Percentiles rank a stretch among this genome's conserved stretches.
phyloP scores from a whole-genome alignment of 1,140 invertebrate genomes.

The Helicoverpa armigera region DNA sequence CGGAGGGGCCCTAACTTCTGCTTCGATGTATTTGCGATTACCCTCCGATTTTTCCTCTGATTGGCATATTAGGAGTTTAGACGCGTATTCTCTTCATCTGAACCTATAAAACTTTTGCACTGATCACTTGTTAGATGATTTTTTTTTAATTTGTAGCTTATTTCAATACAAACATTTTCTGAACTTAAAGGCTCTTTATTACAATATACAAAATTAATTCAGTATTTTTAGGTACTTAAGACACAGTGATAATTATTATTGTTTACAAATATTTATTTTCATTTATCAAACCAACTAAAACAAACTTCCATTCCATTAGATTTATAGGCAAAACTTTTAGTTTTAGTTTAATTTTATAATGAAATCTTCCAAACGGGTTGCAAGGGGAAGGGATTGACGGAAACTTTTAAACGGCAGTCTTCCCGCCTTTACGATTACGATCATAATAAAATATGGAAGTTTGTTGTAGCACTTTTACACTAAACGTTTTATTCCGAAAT shows the following conservation, averaged over 20 bases:
- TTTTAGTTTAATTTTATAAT: conserved; percentile 80
- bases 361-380: conserved; percentile 74
- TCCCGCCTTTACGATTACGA: conserved; percentile 82
- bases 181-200: too few relatives aligned
- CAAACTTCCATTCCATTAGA: conserved; percentile 57
- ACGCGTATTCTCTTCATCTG: neutral
- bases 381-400: conserved; percentile 62
- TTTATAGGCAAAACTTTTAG: conserved; percentile 68
- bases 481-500: conserved; percentile 85
- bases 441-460: conserved; percentile 86
- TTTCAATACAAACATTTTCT: too few relatives aligned
- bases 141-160: neutral
- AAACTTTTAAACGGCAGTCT: conserved; percentile 79
- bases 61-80: conserved; percentile 17
- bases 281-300: conserved; percentile 47
- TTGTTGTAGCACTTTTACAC: conserved; percentile 80
- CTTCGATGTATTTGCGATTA: conserved; percentile 53
- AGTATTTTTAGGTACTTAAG: neutral
- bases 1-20: conserved; percentile 35
- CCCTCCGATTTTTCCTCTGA: conserved; percentile 37
- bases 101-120: neutral
- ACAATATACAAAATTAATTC: too few relatives aligned
- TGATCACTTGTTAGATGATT: neutral
- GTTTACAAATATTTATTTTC: conserved; percentile 1
- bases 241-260: neutral